Percentiles rank a stretch among this genome's conserved stretches.
phyloP scores from a whole-genome alignment of 2,113 vertebrate genomes.

The Syrrhaptes paradoxus region DNA sequence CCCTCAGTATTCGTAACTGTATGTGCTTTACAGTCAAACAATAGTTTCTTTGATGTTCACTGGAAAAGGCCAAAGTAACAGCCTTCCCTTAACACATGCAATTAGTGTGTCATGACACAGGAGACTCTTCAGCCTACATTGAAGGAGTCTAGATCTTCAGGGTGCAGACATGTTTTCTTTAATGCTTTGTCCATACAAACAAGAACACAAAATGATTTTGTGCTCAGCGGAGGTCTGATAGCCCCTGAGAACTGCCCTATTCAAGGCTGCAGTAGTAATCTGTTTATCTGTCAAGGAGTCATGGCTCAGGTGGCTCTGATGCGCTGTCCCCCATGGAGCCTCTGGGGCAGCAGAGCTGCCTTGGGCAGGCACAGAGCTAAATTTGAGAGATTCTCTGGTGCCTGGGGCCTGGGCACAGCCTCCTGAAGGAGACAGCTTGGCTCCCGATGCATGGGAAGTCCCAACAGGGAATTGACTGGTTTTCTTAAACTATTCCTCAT shows the following conservation, averaged over 20 bases:
- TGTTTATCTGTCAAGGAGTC: not conserved
- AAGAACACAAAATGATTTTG: not conserved
- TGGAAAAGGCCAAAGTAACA: slow-evolving; percentile 30
- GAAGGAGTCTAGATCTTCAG: not conserved
- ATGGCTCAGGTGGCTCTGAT: not conserved
- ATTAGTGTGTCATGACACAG: slow-evolving; percentile 16
- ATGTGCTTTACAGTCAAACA: slow-evolving; percentile 43
- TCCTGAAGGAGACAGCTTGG: not conserved
- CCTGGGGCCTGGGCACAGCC: not conserved
- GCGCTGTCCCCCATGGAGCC: accelerated
- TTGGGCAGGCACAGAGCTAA: accelerated
- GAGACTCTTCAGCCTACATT: not conserved
- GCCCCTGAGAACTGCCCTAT: not conserved
- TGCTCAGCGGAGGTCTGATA: not conserved
- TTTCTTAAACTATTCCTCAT: not conserved
- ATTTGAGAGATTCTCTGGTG: not conserved
- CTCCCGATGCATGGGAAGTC: not conserved
- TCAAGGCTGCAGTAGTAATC: not conserved
- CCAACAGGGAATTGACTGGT: not conserved
- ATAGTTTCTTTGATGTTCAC: not conserved
- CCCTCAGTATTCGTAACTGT: slow-evolving; percentile 29
- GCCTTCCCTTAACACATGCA: not conserved
- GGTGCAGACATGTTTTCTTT: not conserved
- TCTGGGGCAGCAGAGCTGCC: not conserved
- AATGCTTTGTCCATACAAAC: not conserved